Percentiles rank a stretch among this genome's conserved stretches.
Evolutionary conservation across 2,888 invertebrate genomes (phyloP).

Genomic region (Pristionchus exspectatus): DNA sequence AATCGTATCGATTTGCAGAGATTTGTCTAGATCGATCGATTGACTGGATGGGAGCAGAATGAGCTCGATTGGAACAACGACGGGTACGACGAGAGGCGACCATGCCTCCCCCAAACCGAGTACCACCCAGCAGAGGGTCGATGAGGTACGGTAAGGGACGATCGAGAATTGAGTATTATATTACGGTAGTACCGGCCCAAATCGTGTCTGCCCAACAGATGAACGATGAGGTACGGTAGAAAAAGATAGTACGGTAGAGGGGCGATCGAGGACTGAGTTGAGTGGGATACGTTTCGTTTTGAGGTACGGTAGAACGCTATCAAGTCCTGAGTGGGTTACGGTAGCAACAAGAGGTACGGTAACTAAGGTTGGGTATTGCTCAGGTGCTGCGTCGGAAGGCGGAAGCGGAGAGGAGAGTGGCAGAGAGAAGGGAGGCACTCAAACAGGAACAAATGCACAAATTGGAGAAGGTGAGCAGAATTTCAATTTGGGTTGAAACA

Average conservation of each 20-base stretch:
- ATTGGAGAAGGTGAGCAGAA: constrained; percentile 56
- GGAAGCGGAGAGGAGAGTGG: constrained; percentile 66
- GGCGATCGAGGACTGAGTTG: too few relatives aligned
- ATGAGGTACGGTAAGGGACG: constrained; percentile 40
- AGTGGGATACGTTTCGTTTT: too few relatives aligned
- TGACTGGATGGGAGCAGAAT: constrained; percentile 31
- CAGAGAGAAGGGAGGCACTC: constrained; percentile 58
- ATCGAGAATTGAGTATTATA: too few relatives aligned
- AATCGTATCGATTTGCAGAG: background rate
- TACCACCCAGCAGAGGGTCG: constrained; percentile 47
- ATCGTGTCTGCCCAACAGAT: too few relatives aligned
- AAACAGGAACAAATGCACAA: constrained; percentile 56
- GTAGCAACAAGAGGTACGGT: background rate
- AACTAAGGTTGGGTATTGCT: too few relatives aligned
- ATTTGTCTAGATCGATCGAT: constrained; percentile 19
- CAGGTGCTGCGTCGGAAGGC: constrained; percentile 67
- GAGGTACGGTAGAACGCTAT: too few relatives aligned
- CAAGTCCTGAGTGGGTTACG: too few relatives aligned
- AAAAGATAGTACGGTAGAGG: too few relatives aligned
- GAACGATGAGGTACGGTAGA: too few relatives aligned
- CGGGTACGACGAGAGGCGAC: background rate
- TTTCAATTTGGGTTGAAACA: constrained; percentile 52
- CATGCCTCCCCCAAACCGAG: constrained; percentile 40
- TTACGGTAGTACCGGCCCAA: too few relatives aligned
- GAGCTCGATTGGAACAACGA: constrained; percentile 10